Base-by-base conservation (phyloP, 1,140 invertebrate genomes). In the Frieseomelitta varia region DNA sequence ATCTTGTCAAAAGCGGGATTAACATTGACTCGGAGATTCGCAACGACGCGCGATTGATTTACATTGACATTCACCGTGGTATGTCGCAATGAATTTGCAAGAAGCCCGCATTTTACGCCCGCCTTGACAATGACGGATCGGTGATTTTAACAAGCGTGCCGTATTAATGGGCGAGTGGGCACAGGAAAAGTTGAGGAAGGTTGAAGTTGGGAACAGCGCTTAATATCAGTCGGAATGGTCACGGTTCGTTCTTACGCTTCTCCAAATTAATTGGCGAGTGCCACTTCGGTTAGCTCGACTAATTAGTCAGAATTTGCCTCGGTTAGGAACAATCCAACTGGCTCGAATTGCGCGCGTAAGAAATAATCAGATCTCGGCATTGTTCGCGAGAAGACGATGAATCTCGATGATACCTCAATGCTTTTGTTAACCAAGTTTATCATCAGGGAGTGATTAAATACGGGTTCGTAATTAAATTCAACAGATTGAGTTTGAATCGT, bases 221-320 rank as follows among this genome's bases (percentile, higher is more conserved):
- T 75, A 56, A 17, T 75, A 75, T 39, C 73, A 75, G 73, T 58
- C 73, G 47, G 55, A 15, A 34, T 39, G 10, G 73, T 58, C 58
- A 75, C 55, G 21, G 30, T 19, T 17, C 14, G 53, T 34, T 58
- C 55, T 75, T 74, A 74, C 24, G 19, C 55, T 14, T 19, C 63
- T 19, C 8, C 30, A 39, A 75, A 75, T 75, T 58, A 55, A 30
- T 34, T 24, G 73, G 73, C 51, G 14, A 34, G n/a, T 55, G 56
- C 53, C 53, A 56, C 2, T 74, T 34, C 27, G 51, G 19, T 6
- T 34, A 34, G 6, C 14, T n/a, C 2, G 27, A 58, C 30, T 17
- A 75, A 75, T 75, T 75, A 75, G 73, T 75, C 24, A 24, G 27
- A 75, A 58, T 75, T 21, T 30, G 21, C 55, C 30, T 56, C 21